Evolutionary conservation across 2,113 vertebrate species (phyloP), one percentile per base, ranked within the genome.

Genomic region (Sceloporus tristichus): DNA sequence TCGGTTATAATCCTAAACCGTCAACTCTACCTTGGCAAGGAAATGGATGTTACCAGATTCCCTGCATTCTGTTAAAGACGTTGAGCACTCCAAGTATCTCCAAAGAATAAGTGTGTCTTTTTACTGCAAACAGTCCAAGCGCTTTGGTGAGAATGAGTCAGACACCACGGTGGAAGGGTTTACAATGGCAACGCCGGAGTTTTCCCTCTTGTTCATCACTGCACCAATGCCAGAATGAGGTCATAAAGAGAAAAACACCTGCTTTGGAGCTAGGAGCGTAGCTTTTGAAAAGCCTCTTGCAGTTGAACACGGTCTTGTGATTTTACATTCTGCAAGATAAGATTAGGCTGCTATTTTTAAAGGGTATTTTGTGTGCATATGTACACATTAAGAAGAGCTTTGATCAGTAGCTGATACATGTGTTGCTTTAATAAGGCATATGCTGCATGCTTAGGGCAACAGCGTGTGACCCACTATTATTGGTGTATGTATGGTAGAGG

Each of bases 1-100:
- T 89, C 92, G 90, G 88, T 92, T 89, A 29, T 90, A 81, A 94
- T 93, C 91, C 73, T 92, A 93, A 94, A 92, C 87, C 85, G 76
- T 92, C 84, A 94, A 7, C 91, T 94, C 93, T 91, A 93, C 90
- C 76, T 95, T 95, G 94, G 93, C 94, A 91, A 76, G 71, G 34
- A 77, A 77, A 62, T 65, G 91, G 92, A 89, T 93, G 91, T 92
- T 89, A n/a, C 91, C 90, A 91, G 93, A 92, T 91, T 94, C 84
- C 40, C 68, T 85, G 70, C 82, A 73, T 89, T 88, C 87, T 93
- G 56, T 89, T 91, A 93, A 93, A 93, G 88, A 88, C 85, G 9
- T 77, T 91, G 84, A 77, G 80, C 78, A 84, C 87, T 89, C 54
- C 91, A 94, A 78, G 85, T 92, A 89, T 81, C 80, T 92, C 90